These are phyloP conservation scores for Adrianichthys oophorus DNA, from an alignment of 2,797 vertebrate genomes.

Conservation along the genomic window DNA sequence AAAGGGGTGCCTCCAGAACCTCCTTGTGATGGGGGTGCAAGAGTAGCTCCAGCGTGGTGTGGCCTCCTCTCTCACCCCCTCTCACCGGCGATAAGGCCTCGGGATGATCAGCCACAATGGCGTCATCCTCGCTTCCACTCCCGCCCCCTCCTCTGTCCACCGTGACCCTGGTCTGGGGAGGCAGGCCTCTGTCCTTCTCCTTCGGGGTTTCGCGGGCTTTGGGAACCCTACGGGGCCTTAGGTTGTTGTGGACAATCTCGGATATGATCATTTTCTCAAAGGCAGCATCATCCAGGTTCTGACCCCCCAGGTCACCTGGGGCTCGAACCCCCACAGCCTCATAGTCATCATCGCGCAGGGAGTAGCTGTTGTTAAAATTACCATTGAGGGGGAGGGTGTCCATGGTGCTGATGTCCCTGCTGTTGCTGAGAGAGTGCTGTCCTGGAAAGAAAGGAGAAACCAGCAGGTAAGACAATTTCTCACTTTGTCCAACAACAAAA, in stretches of 20 bases:
- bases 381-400: conserved; percentile 99
- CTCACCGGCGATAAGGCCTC: conserved; percentile 85
- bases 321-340: conserved; percentile 84
- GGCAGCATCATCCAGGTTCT: conserved; percentile 91
- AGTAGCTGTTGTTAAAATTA: conserved; percentile 99
- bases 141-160: conserved; percentile 75
- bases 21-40: conserved; percentile 86
- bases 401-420: conserved; percentile 99
- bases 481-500: conserved; percentile 12
- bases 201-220: conserved; percentile 62
- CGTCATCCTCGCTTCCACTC: conserved; percentile 89
- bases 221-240: conserved; percentile 84
- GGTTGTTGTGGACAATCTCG: conserved; percentile 97
- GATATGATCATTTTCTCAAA: conserved; percentile 99
- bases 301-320: conserved; percentile 84
- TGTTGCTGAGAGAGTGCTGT: conserved; percentile 98
- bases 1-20: conserved; percentile 89
- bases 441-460: conserved; percentile 81
- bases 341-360: conserved; percentile 91
- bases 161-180: conserved; percentile 59
- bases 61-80: conserved; percentile 75
- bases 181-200: conserved; percentile 52
- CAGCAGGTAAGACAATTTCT: conserved; percentile 37
- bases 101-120: conserved; percentile 85
- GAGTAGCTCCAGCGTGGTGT: conserved; percentile 88